A percentile compares a stretch with the other conserved stretches of the same genome.
phyloP scores from a whole-genome alignment of 2,888 invertebrate genomes.

The Drosophila demipolita region DNA sequence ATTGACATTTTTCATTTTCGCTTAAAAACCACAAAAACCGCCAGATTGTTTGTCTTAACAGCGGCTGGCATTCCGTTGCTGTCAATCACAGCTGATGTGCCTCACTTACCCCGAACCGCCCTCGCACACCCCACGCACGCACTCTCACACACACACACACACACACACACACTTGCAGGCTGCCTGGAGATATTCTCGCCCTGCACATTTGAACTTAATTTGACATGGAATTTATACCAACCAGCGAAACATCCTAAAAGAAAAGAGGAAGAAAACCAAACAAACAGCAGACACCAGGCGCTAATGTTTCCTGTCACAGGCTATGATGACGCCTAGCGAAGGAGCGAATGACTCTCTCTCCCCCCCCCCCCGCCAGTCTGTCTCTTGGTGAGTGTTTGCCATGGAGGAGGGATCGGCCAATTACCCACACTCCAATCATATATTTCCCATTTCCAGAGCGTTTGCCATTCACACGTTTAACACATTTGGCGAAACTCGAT shows the following conservation, averaged over 20 bases:
- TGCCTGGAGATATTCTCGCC: conserved; percentile 17
- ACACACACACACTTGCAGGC: neutral
- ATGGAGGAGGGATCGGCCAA: conserved; percentile 53
- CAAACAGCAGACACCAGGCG: conserved; percentile 53
- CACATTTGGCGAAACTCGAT: conserved; percentile 49
- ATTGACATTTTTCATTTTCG: conserved; percentile 75
- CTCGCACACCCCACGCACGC: neutral
- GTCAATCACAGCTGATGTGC: conserved; percentile 63
- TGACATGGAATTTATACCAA: conserved; percentile 59
- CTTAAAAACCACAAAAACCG: conserved; percentile 69
- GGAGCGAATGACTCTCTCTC: conserved; percentile 2
- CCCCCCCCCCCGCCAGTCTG: too few relatives aligned
- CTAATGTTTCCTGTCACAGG: conserved; percentile 70
- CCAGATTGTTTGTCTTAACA: conserved; percentile 76
- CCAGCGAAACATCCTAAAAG: conserved; percentile 4
- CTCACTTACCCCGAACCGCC: conserved; percentile 30
- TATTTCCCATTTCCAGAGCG: conserved; percentile 13
- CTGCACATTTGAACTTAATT: conserved; percentile 62
- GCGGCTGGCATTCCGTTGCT: conserved; percentile 61
- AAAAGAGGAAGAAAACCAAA: conserved; percentile 1
- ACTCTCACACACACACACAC: neutral
- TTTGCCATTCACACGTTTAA: conserved; percentile 58
- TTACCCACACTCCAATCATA: conserved; percentile 49
- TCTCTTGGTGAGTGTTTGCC: neutral
- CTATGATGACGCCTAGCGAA: conserved; percentile 29